These are phyloP conservation scores for Aptenodytes forsteri DNA, from an alignment of 2,113 vertebrate species.

Conservation along the genomic window DNA sequence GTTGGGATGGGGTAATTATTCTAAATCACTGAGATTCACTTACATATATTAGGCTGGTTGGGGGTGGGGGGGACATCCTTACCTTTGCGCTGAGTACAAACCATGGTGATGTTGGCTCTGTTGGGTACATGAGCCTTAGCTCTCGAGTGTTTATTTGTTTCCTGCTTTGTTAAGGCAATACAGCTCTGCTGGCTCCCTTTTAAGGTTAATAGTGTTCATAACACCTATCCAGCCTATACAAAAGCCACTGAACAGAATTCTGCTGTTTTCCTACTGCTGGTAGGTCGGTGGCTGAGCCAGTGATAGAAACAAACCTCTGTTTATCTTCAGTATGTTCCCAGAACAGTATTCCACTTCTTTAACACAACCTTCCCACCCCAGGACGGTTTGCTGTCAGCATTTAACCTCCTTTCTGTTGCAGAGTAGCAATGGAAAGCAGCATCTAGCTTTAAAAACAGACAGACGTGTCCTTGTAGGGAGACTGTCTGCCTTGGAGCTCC, in stretches of 20 bases:
- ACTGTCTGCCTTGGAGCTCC: background rate
- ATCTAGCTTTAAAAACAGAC: background rate
- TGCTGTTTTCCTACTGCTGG: background rate
- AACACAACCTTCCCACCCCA: background rate
- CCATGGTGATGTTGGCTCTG: background rate
- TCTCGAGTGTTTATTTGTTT: background rate
- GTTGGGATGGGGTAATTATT: background rate
- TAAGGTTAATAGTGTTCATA: background rate
- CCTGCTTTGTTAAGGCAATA: background rate
- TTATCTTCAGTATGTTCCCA: background rate
- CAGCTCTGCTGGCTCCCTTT: background rate
- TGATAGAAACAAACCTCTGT: background rate
- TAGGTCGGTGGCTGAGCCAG: background rate
- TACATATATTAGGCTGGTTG: background rate
- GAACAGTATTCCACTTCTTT: background rate
- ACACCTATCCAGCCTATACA: background rate
- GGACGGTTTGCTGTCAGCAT: background rate
- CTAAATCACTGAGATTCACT: background rate
- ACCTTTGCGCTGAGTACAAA: background rate
- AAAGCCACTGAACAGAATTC: background rate
- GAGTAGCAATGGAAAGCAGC: background rate
- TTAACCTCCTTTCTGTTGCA: background rate
- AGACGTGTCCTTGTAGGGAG: background rate
- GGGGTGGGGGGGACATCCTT: background rate
- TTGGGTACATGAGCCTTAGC: background rate